A percentile compares a stretch with the other conserved stretches of the same genome.
Conservation (phyloP, 2,888 invertebrate genomes). For the Scaptomyza parva region DNA sequence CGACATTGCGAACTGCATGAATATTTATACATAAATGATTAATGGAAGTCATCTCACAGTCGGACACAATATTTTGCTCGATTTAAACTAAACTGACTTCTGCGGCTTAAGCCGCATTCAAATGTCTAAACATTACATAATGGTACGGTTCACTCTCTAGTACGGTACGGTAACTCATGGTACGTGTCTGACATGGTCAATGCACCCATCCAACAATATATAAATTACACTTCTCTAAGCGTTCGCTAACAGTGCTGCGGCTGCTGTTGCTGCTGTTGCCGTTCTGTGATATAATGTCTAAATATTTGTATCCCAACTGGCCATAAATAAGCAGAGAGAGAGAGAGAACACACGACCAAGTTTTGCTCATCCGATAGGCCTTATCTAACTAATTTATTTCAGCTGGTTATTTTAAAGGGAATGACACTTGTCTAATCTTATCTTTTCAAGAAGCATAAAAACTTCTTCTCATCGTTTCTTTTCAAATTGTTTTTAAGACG, state of each 20-base stretch:
- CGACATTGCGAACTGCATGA: conserved; percentile 46
- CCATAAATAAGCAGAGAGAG: conserved; percentile 55
- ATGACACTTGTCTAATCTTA: conserved; percentile 30
- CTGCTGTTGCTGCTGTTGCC: neutral
- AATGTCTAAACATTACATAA: conserved; percentile 5
- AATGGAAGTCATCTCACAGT: conserved; percentile 57
- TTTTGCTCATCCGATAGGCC: conserved; percentile 51
- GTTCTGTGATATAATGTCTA: conserved; percentile 55
- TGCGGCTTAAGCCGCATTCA: conserved; percentile 21
- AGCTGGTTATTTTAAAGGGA: conserved; percentile 9
- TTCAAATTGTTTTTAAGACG: neutral
- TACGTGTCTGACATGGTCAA: conserved; percentile 16
- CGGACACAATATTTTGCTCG: conserved; percentile 17
- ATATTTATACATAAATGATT: conserved; percentile 71
- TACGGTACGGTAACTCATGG: neutral
- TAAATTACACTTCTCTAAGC: conserved; percentile 12
- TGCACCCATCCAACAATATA: neutral
- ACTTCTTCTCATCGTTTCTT: too few relatives aligned
- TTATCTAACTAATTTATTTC: conserved; percentile 29
- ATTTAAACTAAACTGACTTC: conserved; percentile 26
- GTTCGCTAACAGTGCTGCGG: neutral
- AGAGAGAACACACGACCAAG: conserved; percentile 1
- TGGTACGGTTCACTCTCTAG: neutral
- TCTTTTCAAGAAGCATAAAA: too few relatives aligned
- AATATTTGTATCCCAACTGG: conserved; percentile 58